A percentile compares a stretch with the other conserved stretches of the same genome.
Conservation (phyloP, 1,140 invertebrate species). For the Rhopalosiphum padi region DNA sequence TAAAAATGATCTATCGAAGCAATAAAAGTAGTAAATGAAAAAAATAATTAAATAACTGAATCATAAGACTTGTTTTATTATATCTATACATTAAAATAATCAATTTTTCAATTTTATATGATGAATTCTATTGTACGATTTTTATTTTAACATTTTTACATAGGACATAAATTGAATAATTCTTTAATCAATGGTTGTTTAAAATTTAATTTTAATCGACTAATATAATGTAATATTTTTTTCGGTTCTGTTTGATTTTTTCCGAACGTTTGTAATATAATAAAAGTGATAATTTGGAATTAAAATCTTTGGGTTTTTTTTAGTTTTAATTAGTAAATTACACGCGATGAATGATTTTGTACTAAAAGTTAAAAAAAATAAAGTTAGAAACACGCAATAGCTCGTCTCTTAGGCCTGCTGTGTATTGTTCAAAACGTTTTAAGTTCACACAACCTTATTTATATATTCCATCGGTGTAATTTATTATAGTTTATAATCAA, state of each 20-base stretch:
- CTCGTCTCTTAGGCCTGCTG: neutral
- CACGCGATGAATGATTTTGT: neutral
- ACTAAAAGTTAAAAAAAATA: neutral
- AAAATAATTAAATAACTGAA: conserved; percentile 29
- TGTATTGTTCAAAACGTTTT: neutral
- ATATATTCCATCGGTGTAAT: neutral
- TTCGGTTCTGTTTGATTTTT: neutral
- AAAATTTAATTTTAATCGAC: neutral
- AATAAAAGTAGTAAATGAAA: conserved; percentile 42
- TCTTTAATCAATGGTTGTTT: neutral
- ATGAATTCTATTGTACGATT: neutral
- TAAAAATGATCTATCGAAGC: conserved; percentile 15
- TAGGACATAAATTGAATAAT: neutral
- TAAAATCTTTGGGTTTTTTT: neutral
- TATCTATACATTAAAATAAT: conserved; percentile 34
- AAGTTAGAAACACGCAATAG: neutral
- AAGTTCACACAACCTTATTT: neutral
- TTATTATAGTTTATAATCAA: neutral
- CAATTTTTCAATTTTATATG: conserved; percentile 34
- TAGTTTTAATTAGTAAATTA: neutral
- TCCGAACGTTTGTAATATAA: neutral
- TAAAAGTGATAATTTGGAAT: neutral
- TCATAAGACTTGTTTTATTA: conserved; percentile 50
- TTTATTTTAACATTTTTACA: conserved; percentile 2
- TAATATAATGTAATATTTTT: neutral